phyloP scores from a whole-genome alignment of 2,113 vertebrate species.

The Channa argus region DNA sequence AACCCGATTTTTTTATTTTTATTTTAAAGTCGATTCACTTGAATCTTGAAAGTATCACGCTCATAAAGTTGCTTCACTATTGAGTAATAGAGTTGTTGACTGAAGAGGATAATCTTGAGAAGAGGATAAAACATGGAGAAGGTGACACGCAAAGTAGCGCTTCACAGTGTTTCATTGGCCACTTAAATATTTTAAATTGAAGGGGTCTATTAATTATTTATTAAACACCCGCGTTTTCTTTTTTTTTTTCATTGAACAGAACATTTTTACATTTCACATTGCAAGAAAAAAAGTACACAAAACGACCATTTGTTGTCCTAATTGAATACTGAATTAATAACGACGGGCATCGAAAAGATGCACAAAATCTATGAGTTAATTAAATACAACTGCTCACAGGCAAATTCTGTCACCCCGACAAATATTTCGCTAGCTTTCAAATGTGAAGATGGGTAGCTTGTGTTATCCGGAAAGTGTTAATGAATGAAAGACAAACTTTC shows the following conservation, averaged over 20 bases:
- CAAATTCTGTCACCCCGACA: constrained; percentile 81
- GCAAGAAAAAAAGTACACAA: neutral
- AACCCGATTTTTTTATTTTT: neutral
- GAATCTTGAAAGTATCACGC: constrained; percentile 12
- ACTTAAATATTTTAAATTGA: constrained; percentile 30
- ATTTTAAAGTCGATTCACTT: constrained; percentile 1
- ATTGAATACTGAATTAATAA: constrained; percentile 14
- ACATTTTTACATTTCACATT: no score
- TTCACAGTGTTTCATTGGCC: constrained; percentile 22
- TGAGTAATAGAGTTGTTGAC: constrained; percentile 38
- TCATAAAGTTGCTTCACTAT: neutral
- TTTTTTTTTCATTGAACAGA: no score
- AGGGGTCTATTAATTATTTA: constrained; percentile 16
- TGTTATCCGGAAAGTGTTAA: constrained; percentile 91
- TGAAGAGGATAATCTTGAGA: constrained; percentile 46
- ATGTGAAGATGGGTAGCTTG: constrained; percentile 84
- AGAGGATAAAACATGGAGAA: constrained; percentile 43
- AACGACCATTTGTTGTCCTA: constrained; percentile 19
- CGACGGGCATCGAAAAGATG: constrained; percentile 14
- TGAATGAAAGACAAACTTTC: constrained; percentile 90
- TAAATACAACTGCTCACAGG: constrained; percentile 75
- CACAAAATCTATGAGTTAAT: constrained; percentile 70
- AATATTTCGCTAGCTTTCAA: constrained; percentile 85
- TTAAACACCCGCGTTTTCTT: constrained; percentile 8
- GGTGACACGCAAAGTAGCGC: constrained; percentile 15